phyloP scores from a whole-genome alignment of 1,140 invertebrate genomes.

The Mesaphorura yosii region DNA sequence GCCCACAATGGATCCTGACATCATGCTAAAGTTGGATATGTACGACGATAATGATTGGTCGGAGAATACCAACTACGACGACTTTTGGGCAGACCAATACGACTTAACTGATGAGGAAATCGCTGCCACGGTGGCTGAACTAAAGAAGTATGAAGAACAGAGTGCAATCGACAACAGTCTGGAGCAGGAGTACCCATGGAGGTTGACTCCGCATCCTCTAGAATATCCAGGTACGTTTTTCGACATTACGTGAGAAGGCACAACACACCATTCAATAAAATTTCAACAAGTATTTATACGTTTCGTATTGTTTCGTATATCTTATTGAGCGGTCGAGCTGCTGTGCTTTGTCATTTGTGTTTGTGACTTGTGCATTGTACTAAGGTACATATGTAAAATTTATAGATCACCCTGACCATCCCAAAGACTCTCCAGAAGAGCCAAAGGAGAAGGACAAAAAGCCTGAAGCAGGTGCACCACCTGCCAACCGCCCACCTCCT shows the following conservation, averaged over 20 bases:
- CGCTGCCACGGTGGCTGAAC: constrained; percentile 19
- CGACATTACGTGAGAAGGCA: too few species aligned
- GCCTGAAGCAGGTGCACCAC: background rate
- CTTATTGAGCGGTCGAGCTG: too few species aligned
- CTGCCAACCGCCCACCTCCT: background rate
- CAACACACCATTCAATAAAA: background rate
- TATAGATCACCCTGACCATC: constrained; percentile 29
- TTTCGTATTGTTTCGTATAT: too few species aligned
- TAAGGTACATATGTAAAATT: too few species aligned
- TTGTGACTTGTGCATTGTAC: too few species aligned
- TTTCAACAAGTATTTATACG: constrained; percentile 5
- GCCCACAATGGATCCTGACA: background rate
- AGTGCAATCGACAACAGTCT: constrained; percentile 21
- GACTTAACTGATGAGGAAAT: constrained; percentile 23
- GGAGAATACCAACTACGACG: constrained; percentile 1
- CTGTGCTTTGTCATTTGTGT: too few species aligned
- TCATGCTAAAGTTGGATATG: constrained; percentile 3
- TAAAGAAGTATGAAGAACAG: constrained; percentile 27
- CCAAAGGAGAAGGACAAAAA: background rate
- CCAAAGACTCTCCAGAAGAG: constrained; percentile 17
- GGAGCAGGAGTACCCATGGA: constrained; percentile 17
- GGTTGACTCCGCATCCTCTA: constrained; percentile 25
- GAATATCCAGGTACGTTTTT: too few species aligned
- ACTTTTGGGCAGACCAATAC: constrained; percentile 10
- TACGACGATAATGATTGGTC: constrained; percentile 14